These are phyloP conservation scores for Anhinga rufa DNA, from an alignment of 2,113 vertebrate genomes.

Conservation along the genomic window DNA sequence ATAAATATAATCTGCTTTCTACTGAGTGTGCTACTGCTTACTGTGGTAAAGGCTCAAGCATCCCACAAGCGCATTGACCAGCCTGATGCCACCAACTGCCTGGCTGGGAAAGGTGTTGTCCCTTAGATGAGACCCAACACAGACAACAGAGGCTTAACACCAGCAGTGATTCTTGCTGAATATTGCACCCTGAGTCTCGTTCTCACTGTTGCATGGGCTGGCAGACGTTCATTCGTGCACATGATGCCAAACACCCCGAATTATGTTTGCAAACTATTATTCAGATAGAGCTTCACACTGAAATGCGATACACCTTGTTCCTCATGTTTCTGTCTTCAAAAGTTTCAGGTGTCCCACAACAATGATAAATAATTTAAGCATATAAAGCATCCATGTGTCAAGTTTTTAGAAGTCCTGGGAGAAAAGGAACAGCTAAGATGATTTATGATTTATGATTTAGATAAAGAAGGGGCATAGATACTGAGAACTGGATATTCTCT, in stretches of 20 bases:
- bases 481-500: neutral
- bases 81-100: neutral
- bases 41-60: fast-evolving
- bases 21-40: fast-evolving
- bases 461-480: neutral
- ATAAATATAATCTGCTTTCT: neutral
- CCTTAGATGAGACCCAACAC: neutral
- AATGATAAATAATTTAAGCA: slow-evolving; percentile 1
- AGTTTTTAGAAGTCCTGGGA: neutral
- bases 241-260: fast-evolving
- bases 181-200: neutral
- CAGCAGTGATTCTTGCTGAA: neutral
- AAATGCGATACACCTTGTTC: neutral
- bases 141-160: neutral
- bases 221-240: neutral
- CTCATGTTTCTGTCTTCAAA: neutral
- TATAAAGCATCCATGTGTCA: neutral
- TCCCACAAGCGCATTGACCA: too few species aligned
- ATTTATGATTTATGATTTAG: neutral
- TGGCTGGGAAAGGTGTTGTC: neutral
- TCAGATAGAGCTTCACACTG: neutral
- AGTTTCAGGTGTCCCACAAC: slow-evolving; percentile 17
- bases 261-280: neutral
- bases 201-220: fast-evolving
- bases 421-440: neutral